Conservation (phyloP, 2,797 vertebrate genomes). For the Sarcophilus harrisii region DNA sequence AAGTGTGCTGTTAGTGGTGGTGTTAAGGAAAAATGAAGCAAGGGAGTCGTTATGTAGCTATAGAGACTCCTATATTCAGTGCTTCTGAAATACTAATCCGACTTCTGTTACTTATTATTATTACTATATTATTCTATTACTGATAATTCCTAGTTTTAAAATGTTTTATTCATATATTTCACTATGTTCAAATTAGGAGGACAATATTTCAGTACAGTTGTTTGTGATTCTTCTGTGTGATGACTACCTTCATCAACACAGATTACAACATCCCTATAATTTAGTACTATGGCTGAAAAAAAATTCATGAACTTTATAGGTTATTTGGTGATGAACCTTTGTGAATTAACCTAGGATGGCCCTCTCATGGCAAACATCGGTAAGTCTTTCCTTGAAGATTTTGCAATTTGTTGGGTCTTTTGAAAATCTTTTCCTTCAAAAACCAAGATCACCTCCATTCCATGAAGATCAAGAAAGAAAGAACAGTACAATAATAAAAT, state of each 20-base stretch:
- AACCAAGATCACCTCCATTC: background rate
- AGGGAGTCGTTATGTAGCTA: background rate
- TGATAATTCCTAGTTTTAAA: conserved; percentile 11
- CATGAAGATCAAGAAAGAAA: background rate
- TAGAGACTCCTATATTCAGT: conserved; percentile 21
- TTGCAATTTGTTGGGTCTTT: background rate
- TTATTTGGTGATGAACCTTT: background rate
- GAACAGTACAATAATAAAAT: background rate
- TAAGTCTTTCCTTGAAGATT: background rate
- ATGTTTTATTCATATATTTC: background rate
- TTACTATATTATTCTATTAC: too few species aligned
- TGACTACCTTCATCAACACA: background rate
- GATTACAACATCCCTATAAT: background rate
- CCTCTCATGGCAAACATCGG: background rate
- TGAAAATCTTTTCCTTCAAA: background rate
- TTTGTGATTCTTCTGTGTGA: background rate
- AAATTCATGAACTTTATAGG: background rate
- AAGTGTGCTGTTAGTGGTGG: background rate
- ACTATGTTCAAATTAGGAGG: background rate
- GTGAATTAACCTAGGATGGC: background rate
- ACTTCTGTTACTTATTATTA: conserved; percentile 7
- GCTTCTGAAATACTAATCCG: background rate
- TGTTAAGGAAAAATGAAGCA: background rate
- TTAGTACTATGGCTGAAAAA: background rate
- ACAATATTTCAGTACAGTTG: background rate